Base-by-base conservation (phyloP, 1,140 invertebrate species). In the Lordiphosa stackelbergi region DNA sequence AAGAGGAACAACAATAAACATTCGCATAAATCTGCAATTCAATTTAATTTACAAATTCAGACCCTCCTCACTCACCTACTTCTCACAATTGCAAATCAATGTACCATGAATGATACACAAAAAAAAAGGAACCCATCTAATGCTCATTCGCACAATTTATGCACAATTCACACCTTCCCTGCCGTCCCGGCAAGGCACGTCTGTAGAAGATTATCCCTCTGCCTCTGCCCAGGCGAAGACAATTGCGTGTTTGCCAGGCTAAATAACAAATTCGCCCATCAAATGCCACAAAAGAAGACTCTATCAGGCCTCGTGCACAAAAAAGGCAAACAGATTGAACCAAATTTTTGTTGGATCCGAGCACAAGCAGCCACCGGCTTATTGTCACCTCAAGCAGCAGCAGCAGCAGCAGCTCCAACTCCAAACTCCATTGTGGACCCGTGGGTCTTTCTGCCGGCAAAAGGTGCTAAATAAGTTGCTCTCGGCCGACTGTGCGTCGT, bases 261-360 rank as follows among this genome's bases (percentile, higher is more conserved):
- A 85, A 85, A 72, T 83, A 86, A 86, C 85, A 86, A 85, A 86
- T 86, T 86, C 85, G 75, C 85, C 84, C 85, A 86, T 86, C 85
- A 86, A 85, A 86, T 79, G 73, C 78, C 66, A 75, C 77, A 85
- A 86, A 57, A 12, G 43, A 69, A 71, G 69, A 78, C 71, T 74
- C 75, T 75, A 79, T 81, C 75, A 74, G 62, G 41, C 34, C 34
- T 24, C 42, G 47, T 46, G 45, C 52, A 83, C 77, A 72, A 69
- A 81, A 75, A 81, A 81, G 77, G 77, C 58, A 75, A 69, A 73
- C 43, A 77, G 47, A 77, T 83, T 81, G 77, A 69, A 66, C 61
- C 77, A 81, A 81, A 81, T 81, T 81, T 81, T 31, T 64, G 66
- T 46, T 65, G 59, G 46, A 54, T 53, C 64, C 54, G 51, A 16